Percentiles rank a stretch among this genome's conserved stretches.
Conservation (phyloP, 2,113 vertebrate genomes). For the Chrysochloris asiatica region DNA sequence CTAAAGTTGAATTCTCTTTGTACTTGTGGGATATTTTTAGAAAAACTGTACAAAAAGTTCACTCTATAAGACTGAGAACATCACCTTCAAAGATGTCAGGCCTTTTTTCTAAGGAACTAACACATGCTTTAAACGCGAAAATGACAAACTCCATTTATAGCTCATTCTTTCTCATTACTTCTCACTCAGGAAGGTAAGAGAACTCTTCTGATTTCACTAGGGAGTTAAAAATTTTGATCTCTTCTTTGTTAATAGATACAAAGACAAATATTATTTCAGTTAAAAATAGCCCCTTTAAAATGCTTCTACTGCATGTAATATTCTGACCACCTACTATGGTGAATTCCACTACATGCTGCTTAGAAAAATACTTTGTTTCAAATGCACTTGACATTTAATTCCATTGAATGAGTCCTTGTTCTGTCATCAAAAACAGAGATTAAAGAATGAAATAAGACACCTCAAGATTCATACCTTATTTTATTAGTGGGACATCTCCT, state of each 20-base stretch:
- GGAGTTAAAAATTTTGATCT: constrained; percentile 63
- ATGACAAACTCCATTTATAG: constrained; percentile 74
- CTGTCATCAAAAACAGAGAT: constrained; percentile 51
- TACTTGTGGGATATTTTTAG: constrained; percentile 36
- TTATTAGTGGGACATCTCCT: constrained; percentile 52
- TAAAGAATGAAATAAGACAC: constrained; percentile 55
- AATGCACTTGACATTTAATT: constrained; percentile 71
- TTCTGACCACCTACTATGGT: constrained; percentile 63
- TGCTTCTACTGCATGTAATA: neutral
- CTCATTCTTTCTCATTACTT: constrained; percentile 68
- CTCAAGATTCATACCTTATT: constrained; percentile 52
- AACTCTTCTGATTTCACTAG: constrained; percentile 67
- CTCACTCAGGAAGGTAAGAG: constrained; percentile 55
- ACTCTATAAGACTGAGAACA: constrained; percentile 52
- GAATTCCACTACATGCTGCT: constrained; percentile 36
- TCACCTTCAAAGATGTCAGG: constrained; percentile 54
- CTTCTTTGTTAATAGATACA: constrained; percentile 58
- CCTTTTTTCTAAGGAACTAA: constrained; percentile 55
- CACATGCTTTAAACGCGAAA: constrained; percentile 64
- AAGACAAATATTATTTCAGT: constrained; percentile 64
- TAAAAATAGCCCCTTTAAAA: constrained; percentile 66
- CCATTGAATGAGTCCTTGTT: constrained; percentile 54
- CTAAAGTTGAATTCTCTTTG: neutral
- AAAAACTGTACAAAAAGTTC: constrained; percentile 37
- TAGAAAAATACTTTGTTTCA: constrained; percentile 67